These are phyloP conservation scores for Phymatocera aterrima DNA, from an alignment of 2,888 invertebrate genomes.

Conservation along the genomic window DNA sequence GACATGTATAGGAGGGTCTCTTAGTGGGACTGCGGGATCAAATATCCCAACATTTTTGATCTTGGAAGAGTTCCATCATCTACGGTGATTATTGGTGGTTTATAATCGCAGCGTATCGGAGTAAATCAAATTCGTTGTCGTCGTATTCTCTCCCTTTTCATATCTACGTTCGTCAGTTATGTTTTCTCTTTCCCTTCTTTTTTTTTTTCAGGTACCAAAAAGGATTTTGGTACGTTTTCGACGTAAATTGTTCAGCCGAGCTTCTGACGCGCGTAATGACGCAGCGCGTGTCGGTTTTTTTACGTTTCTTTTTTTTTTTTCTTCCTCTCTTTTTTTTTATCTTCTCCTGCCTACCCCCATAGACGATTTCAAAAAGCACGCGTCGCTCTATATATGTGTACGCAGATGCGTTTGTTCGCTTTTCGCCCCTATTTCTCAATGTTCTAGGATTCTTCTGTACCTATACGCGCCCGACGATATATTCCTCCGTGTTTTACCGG, in stretches of 20 bases:
- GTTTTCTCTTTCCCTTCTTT: too few relatives aligned
- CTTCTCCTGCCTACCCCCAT: slow-evolving; percentile 46
- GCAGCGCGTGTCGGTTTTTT: slow-evolving; percentile 14
- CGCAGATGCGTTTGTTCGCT: slow-evolving; percentile 46
- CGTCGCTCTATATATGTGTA: slow-evolving; percentile 34
- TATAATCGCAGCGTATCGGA: slow-evolving; percentile 57
- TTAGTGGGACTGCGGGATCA: background rate
- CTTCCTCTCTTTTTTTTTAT: slow-evolving; percentile 28
- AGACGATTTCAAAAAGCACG: slow-evolving; percentile 32
- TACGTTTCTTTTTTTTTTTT: slow-evolving; percentile 1
- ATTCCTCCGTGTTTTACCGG: background rate
- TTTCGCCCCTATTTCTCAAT: slow-evolving; percentile 18
- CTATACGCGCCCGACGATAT: background rate
- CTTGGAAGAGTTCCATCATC: background rate
- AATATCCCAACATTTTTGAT: background rate
- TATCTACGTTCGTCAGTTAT: too few relatives aligned
- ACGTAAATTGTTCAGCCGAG: slow-evolving; percentile 2
- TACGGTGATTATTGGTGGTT: background rate
- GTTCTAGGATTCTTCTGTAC: slow-evolving; percentile 38
- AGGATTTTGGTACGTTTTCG: slow-evolving; percentile 26
- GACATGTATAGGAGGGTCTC: background rate
- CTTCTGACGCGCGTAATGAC: slow-evolving; percentile 23
- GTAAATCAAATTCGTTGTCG: slow-evolving; percentile 57
- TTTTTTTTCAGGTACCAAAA: background rate
- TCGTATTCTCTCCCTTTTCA: background rate